Evolutionary conservation across 2,797 vertebrate species (phyloP), one percentile per base, ranked within the genome.

Genomic region (Telmatherina bonti): DNA sequence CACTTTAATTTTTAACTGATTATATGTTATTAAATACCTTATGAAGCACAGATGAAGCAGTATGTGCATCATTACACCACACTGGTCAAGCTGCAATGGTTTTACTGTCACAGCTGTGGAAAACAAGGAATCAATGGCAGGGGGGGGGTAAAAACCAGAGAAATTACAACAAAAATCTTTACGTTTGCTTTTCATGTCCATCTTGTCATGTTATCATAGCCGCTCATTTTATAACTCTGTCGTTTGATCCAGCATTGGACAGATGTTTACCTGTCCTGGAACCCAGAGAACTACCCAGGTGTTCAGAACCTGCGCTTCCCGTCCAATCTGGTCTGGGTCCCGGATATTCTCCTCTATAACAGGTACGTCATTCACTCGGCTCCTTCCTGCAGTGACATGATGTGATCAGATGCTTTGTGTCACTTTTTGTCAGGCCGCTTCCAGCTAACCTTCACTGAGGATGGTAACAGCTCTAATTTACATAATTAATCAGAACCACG

Each of bases 341-440:
- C 96, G 55, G 96, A 97, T 72, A 96, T 97, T 88, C 95, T 97
- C 52, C 95, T 97, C 31, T 97, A 97, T 79, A 97, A 97, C 95
- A 97, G 96, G 96, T 97, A 91, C 73, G 83, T 1, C 0, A 2
- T 29, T 36, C 29, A 33, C 22, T 49, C 26, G 27, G 33, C 20
- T 74, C 1, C 3, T n/a, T 31, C 36, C 47, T 49, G 47, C 47
- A 24, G 47, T 22, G 41, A 20, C 41, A 49, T 49, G 47, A 7
- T 10, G 41, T 7, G 24, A 24, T 49, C 9, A 15, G 24, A 26
- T 52, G 11, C n/a, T 15, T 51, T 0, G 1, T 4, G 11, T 12
- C 22, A 27, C 13, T 0, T 16, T 27, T 15, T 52, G 27, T 52
- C 49, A 24, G 22, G 4, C 22, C 47, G 24, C 47, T 12, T 41